These are phyloP conservation scores for Phoxinus phoxinus DNA, from an alignment of 2,113 vertebrate species.

Conservation along the genomic window DNA sequence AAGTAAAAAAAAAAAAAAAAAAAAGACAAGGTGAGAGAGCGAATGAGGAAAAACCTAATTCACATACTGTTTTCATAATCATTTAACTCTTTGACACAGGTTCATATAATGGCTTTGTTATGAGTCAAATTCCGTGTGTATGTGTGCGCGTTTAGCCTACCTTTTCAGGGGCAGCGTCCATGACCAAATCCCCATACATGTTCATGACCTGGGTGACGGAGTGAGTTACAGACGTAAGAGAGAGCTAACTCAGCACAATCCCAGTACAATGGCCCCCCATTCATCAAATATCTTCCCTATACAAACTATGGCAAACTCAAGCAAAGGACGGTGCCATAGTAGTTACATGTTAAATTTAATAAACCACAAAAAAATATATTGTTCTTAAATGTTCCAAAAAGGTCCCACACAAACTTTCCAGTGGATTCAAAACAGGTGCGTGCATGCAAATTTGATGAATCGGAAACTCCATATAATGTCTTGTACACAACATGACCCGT, in stretches of 20 bases:
- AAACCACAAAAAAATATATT: not conserved
- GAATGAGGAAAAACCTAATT: not conserved
- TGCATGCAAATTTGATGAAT: not conserved
- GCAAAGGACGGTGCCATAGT: not conserved
- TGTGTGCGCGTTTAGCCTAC: slow-evolving; percentile 61
- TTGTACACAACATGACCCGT: not conserved
- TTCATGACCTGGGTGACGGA: slow-evolving; percentile 84
- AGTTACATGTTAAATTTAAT: not conserved
- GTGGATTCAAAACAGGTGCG: not conserved
- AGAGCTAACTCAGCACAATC: slow-evolving; percentile 15
- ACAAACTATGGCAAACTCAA: not conserved
- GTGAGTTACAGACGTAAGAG: not conserved
- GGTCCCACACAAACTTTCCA: not conserved
- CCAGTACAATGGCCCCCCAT: slow-evolving; percentile 5
- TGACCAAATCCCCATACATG: slow-evolving; percentile 92
- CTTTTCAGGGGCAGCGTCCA: slow-evolving; percentile 89
- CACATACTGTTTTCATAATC: not conserved
- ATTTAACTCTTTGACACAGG: not conserved
- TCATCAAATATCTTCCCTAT: not conserved
- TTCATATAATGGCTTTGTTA: not conserved
- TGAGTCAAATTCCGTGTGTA: not conserved
- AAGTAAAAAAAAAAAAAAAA: not conserved
- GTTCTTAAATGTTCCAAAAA: not conserved
- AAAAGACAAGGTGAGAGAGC: not conserved
- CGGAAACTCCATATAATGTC: not conserved